A percentile compares a stretch with the other conserved stretches of the same genome.
Evolutionary conservation across 2,797 vertebrate genomes (phyloP).

Genomic region (Macroramphosus scolopax): DNA sequence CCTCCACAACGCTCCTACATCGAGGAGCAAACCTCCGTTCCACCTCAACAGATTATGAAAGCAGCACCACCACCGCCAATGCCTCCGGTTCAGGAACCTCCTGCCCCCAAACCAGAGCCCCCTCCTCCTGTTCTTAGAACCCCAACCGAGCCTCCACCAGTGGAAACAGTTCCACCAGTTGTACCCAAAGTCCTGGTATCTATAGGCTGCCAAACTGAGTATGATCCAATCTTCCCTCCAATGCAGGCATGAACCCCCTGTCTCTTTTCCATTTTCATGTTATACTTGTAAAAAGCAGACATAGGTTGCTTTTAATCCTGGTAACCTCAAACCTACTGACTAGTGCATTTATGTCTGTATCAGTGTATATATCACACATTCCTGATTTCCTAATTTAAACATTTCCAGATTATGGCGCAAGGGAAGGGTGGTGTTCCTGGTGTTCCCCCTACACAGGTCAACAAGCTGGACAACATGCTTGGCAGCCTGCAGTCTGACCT

Average conservation of each 20-base stretch:
- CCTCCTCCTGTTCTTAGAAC: constrained; percentile 53
- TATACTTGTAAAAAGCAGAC: too few relatives aligned
- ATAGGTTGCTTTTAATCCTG: constrained; percentile 6
- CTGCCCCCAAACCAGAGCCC: constrained; percentile 44
- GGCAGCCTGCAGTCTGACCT: constrained; percentile 95
- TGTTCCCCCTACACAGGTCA: constrained; percentile 86
- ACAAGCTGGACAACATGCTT: constrained; percentile 96
- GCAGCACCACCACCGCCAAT: constrained; percentile 44
- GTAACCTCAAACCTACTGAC: background rate
- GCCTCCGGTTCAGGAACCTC: constrained; percentile 50
- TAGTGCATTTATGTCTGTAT: background rate
- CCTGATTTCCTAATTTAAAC: constrained; percentile 20
- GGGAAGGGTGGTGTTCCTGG: constrained; percentile 80
- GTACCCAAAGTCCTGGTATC: constrained; percentile 79
- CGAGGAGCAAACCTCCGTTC: constrained; percentile 39
- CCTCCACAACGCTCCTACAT: constrained; percentile 41
- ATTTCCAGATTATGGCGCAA: constrained; percentile 87
- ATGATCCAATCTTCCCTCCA: constrained; percentile 80
- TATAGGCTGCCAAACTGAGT: constrained; percentile 90
- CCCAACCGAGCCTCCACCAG: constrained; percentile 49
- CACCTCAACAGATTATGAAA: constrained; percentile 49
- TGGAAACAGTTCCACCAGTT: constrained; percentile 58
- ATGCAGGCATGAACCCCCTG: constrained; percentile 81
- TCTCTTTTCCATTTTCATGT: constrained; percentile 37
- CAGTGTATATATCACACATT: constrained; percentile 19